phyloP scores from a whole-genome alignment of 2,888 invertebrate species.

The Laothoe populi region DNA sequence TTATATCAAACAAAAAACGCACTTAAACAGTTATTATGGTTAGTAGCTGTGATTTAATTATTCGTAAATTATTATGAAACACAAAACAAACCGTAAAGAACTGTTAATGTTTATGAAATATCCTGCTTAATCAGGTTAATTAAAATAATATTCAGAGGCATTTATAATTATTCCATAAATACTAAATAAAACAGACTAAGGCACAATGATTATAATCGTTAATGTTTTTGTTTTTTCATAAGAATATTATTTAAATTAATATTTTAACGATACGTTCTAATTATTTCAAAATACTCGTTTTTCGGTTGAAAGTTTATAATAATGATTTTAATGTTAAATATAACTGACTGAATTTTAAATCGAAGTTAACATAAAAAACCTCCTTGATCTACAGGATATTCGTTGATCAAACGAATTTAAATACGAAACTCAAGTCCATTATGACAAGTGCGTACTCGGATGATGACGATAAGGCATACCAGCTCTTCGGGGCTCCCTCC shows the following conservation, averaged over 20 bases:
- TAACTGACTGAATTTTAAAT: background rate
- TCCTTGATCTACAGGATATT: constrained; percentile 13
- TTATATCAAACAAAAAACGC: constrained; percentile 7
- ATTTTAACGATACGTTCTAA: background rate
- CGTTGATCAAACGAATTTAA: constrained; percentile 39
- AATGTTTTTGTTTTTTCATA: background rate
- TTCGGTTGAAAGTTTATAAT: background rate
- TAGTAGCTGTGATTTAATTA: constrained; percentile 1
- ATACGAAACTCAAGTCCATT: constrained; percentile 38
- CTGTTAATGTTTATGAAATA: background rate
- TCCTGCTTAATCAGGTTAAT: background rate
- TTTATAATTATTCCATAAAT: background rate
- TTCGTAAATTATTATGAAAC: background rate
- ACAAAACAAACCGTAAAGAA: background rate
- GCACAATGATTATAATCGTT: background rate
- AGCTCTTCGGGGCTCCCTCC: constrained; percentile 28
- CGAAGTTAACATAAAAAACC: background rate
- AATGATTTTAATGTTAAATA: background rate
- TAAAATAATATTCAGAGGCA: background rate
- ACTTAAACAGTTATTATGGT: background rate
- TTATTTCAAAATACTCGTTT: background rate
- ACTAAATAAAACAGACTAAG: background rate
- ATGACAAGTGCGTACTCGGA: constrained; percentile 42
- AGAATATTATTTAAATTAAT: background rate
- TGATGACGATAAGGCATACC: constrained; percentile 56